phyloP scores from a whole-genome alignment of 2,888 invertebrate species.

The Pelosia muscerda region DNA sequence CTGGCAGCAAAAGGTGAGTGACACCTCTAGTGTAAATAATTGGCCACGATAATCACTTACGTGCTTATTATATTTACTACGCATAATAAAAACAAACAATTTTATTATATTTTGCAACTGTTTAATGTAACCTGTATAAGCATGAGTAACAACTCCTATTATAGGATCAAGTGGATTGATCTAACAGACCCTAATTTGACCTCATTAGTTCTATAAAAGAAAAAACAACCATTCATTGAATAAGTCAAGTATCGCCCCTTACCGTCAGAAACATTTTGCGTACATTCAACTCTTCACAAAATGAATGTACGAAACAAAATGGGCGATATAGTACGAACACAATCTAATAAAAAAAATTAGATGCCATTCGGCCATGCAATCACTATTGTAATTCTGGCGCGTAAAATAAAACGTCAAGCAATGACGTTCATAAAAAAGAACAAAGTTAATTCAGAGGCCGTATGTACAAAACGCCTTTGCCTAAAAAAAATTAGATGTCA shows the following conservation, averaged over 20 bases:
- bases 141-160: not conserved
- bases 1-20: not conserved
- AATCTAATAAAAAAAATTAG: conserved; percentile 53
- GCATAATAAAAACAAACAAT: not conserved
- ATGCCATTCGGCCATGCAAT: conserved; percentile 50
- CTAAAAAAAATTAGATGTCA: conserved; percentile 55
- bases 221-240: conserved; percentile 27
- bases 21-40: not conserved
- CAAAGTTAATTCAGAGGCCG: conserved; percentile 51
- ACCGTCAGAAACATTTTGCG: conserved; percentile 34
- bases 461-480: conserved; percentile 53
- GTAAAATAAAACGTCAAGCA: conserved; percentile 53
- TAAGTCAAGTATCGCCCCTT: conserved; percentile 24
- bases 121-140: not conserved
- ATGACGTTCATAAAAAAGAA: conserved; percentile 53
- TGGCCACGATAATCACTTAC: not conserved
- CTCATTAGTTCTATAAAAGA: conserved; percentile 21
- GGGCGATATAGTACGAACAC: conserved; percentile 33
- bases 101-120: not conserved
- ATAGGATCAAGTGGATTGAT: not conserved
- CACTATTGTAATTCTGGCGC: conserved; percentile 49
- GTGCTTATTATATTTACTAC: not conserved
- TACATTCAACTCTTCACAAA: conserved; percentile 43
- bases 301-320: conserved; percentile 43
- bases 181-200: conserved; percentile 1